These are phyloP conservation scores for Lophura nycthemera DNA, from an alignment of 2,113 vertebrate species.

Conservation along the genomic window DNA sequence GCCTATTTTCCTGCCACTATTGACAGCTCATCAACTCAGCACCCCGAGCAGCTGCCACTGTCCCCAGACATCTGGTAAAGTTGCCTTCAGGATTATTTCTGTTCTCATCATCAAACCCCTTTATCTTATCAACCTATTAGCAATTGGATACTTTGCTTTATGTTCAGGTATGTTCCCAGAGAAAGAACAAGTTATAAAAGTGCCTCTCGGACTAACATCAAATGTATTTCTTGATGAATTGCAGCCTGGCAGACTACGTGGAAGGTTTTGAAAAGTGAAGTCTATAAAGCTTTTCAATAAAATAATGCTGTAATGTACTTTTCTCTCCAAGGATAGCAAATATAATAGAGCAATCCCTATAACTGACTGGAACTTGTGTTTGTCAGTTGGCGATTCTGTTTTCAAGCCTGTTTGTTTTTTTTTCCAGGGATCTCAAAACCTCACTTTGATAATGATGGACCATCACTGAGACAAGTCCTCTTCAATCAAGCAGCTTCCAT, in stretches of 20 bases:
- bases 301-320: background rate
- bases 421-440: background rate
- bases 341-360: background rate
- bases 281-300: background rate
- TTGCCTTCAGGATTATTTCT: background rate
- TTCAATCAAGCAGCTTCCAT: background rate
- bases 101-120: background rate
- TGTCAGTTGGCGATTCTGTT: background rate
- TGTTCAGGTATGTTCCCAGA: background rate
- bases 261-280: slow-evolving; percentile 8
- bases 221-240: slow-evolving; percentile 42
- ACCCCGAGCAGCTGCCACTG: background rate
- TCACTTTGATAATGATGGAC: background rate
- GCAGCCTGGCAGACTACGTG: slow-evolving; percentile 16
- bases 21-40: background rate
- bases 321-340: background rate
- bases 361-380: background rate
- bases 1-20: background rate
- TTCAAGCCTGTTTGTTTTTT: background rate
- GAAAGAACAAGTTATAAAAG: slow-evolving; percentile 8
- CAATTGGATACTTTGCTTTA: background rate
- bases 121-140: background rate
- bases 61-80: background rate
- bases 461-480: background rate
- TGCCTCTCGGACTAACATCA: slow-evolving; percentile 36